Evolutionary conservation across 2,113 vertebrate genomes (phyloP).

Genomic region (Pelmatolapia mariae): DNA sequence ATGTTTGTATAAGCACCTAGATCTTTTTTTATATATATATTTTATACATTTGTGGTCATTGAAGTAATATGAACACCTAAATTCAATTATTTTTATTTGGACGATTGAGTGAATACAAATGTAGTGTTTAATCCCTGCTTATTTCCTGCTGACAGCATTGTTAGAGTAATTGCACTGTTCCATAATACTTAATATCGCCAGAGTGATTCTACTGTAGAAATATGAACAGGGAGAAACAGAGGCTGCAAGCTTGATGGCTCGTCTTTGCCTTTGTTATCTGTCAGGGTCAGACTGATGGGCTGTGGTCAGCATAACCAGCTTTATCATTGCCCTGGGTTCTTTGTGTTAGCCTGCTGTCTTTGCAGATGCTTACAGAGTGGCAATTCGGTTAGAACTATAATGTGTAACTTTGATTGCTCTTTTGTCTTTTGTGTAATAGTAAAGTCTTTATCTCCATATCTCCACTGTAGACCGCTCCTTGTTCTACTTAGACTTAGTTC

Average conservation of each 20-base stretch:
- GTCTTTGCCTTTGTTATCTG: not conserved
- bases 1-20: accelerated
- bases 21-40: not conserved
- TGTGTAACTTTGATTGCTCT: not conserved
- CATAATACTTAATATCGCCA: accelerated
- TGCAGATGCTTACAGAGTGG: not conserved
- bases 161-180: accelerated
- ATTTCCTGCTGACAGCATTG: not conserved
- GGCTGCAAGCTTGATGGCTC: not conserved
- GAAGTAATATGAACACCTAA: not conserved
- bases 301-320: not conserved
- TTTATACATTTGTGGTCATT: not conserved
- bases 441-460: not conserved
- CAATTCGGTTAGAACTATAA: not conserved
- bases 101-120: not conserved
- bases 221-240: not conserved
- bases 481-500: not conserved
- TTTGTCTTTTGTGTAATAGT: not conserved
- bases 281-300: not conserved
- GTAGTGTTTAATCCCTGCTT: not conserved
- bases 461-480: not conserved
- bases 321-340: not conserved
- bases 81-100: not conserved
- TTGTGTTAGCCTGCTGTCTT: not conserved
- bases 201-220: not conserved